Evolutionary conservation across 2,113 vertebrate genomes (phyloP), one percentile per base, ranked within the genome.

Genomic region (Nycticorax nycticorax): DNA sequence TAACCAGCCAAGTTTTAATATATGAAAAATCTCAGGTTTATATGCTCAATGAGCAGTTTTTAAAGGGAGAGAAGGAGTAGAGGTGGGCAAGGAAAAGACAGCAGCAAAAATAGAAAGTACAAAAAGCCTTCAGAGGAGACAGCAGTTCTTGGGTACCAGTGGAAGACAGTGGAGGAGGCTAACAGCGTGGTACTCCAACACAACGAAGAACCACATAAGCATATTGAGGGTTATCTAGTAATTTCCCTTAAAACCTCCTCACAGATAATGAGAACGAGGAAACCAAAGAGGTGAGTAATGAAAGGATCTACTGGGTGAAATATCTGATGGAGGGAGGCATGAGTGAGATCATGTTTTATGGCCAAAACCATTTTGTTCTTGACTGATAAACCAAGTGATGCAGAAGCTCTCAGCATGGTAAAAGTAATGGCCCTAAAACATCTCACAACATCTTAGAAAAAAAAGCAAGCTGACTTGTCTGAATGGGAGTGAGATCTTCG

Each of bases 271-370:
- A 39, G 32, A 81, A 63, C 41, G 17, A 50, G 32, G 4, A 67
- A 85, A 37, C 2, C 12, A 66, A 55, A 64, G 33, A 66, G 50
- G 8, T 1, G 3, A 73, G 12, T 22, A 11, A 22, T 21, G 48
- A 56, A 73, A 81, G 14, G 5, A 57, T 48, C 18, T 76, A 21
- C 57, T 78, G 55, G 14, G 27, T 57, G 37, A 85, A 9, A 24
- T 66, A 1, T 47, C 16, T 47, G 64, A 20, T 39, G 39, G 23
- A 60, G 22, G 10, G 37, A 57, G 50, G 20, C 3, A 43, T 37
- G 55, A 30, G 20, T 11, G 33, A 78, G 35, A 48, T 60, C 9
- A 3, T 0, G 1, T 66, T 71, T 57, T 50, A 50, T 0, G 0
- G 60, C 16, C 50, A 39, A 39, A 85, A 13, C 9, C 0, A 0